Percentiles rank a stretch among this genome's conserved stretches.
Conservation (phyloP, 2,113 vertebrate genomes). For the Perca schrenkii region DNA sequence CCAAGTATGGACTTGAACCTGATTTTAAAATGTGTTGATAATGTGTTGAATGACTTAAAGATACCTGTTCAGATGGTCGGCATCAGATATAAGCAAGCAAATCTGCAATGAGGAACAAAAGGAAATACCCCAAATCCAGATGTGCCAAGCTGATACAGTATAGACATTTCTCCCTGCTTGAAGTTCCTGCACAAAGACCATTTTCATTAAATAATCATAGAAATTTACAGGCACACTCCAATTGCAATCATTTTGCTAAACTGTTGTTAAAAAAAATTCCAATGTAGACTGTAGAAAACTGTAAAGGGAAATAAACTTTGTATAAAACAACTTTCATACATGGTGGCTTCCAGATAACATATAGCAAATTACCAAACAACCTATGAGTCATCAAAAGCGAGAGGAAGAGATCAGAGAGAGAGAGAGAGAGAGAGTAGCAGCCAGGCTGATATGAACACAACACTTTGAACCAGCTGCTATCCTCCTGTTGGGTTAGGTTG, state of each 20-base stretch:
- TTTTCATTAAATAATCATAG: background rate
- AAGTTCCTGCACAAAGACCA: no score
- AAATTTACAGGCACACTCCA: no score
- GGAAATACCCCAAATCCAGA: background rate
- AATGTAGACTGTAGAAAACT: background rate
- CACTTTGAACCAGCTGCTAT: background rate
- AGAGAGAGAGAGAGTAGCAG: background rate
- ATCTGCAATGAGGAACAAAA: constrained; percentile 10
- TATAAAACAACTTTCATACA: background rate
- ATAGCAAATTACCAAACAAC: background rate
- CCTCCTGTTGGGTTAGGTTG: background rate
- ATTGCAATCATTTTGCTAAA: background rate
- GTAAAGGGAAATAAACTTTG: background rate
- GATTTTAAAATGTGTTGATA: constrained; percentile 4
- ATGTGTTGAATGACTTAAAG: constrained; percentile 17
- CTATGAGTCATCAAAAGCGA: background rate
- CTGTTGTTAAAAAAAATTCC: no score
- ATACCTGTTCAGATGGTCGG: constrained; percentile 8
- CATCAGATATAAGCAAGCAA: constrained; percentile 3
- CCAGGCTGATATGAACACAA: background rate
- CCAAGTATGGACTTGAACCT: no score
- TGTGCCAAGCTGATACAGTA: background rate
- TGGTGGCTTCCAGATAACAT: constrained; percentile 11
- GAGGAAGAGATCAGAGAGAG: constrained; percentile 3
- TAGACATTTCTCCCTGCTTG: background rate